These are phyloP conservation scores for Aselliscus stoliczkanus DNA, from an alignment of 2,797 vertebrate species.

Conservation along the genomic window DNA sequence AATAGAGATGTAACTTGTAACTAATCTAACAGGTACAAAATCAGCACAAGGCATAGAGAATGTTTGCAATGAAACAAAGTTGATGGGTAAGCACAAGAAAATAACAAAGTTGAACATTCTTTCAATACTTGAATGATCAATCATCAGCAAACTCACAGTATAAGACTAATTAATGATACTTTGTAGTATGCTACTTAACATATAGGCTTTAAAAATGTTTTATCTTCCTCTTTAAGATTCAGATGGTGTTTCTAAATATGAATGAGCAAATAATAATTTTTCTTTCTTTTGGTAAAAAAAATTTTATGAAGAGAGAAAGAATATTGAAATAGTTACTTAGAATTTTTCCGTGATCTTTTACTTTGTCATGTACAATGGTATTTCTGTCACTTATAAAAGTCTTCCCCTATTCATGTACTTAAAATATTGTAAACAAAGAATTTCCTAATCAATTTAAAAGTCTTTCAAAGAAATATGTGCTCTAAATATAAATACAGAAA, in stretches of 20 bases:
- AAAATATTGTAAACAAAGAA: not conserved
- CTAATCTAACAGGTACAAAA: not conserved
- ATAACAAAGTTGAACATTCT: not conserved
- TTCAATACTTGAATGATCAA: not conserved
- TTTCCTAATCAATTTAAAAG: not conserved
- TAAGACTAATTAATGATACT: not conserved
- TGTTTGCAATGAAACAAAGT: not conserved
- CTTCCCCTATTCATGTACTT: not conserved
- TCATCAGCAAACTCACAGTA: not conserved
- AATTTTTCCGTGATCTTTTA: not conserved
- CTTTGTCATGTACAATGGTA: not conserved
- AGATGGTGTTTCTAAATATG: not conserved
- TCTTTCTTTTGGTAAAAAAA: not conserved
- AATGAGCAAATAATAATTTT: not conserved
- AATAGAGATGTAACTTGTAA: not conserved
- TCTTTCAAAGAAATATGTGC: not conserved
- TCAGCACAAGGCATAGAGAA: not conserved
- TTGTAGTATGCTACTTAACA: not conserved
- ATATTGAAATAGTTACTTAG: not conserved
- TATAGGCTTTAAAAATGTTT: not conserved
- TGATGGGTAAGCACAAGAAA: not conserved
- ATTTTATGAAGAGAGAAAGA: not conserved
- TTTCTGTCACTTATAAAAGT: not conserved
- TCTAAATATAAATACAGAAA: not conserved
- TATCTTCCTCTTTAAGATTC: not conserved